phyloP scores from a whole-genome alignment of 2,888 invertebrate genomes.

The Drosophila emarginata region DNA sequence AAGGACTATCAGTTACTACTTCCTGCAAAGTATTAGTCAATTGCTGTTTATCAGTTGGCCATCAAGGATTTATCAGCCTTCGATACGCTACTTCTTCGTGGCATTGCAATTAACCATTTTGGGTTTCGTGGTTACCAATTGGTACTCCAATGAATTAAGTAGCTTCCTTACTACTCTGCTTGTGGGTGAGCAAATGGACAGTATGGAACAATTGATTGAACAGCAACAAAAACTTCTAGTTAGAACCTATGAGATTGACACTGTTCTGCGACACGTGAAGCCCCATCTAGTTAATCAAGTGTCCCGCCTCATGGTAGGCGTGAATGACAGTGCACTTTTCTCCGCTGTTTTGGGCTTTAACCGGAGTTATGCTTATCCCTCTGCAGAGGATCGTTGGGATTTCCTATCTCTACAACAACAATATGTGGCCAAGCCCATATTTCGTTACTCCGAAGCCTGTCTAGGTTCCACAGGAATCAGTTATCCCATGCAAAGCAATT shows the following conservation, averaged over 20 bases:
- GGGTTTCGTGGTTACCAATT: constrained; percentile 67
- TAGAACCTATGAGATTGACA: constrained; percentile 60
- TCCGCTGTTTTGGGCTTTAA: constrained; percentile 65
- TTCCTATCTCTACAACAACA: constrained; percentile 74
- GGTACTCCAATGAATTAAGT: constrained; percentile 66
- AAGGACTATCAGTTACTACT: constrained; percentile 39
- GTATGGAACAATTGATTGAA: constrained; percentile 67
- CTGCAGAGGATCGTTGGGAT: constrained; percentile 71
- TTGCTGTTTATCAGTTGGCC: constrained; percentile 57
- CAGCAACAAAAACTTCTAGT: constrained; percentile 63
- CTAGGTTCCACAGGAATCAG: constrained; percentile 68
- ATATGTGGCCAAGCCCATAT: constrained; percentile 69
- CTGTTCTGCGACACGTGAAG: constrained; percentile 60
- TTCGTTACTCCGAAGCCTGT: constrained; percentile 69
- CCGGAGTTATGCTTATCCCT: constrained; percentile 64
- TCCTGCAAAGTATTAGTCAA: constrained; percentile 16
- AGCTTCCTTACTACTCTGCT: constrained; percentile 70
- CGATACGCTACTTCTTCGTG: constrained; percentile 47
- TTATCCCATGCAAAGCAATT: constrained; percentile 65
- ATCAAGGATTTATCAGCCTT: constrained; percentile 43
- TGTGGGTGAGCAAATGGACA: constrained; percentile 72
- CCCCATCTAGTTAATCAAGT: constrained; percentile 43
- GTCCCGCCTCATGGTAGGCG: constrained; percentile 48
- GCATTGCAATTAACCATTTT: constrained; percentile 52
- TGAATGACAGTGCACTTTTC: constrained; percentile 64